Conservation (phyloP, 2,888 invertebrate genomes). For the Ariolimax columbianus region DNA sequence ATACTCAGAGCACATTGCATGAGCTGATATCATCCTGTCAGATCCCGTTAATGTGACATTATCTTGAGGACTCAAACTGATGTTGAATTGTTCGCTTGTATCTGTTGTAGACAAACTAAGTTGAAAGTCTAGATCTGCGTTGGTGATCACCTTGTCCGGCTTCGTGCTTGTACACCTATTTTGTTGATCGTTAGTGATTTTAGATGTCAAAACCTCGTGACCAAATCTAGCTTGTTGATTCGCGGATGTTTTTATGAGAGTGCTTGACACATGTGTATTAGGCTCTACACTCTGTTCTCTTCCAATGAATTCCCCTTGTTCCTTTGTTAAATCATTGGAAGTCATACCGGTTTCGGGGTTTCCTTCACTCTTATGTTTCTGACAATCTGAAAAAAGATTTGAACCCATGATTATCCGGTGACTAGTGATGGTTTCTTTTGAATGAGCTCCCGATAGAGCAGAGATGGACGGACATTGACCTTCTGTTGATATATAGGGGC, state of each 20-base stretch:
- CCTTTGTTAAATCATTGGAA: background rate
- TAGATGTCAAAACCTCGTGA: too few species aligned
- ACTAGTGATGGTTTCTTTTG: background rate
- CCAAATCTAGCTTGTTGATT: background rate
- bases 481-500: too few species aligned
- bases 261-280: background rate
- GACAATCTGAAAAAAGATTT: too few species aligned
- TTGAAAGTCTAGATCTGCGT: background rate
- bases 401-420: too few species aligned
- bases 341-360: background rate
- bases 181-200: background rate
- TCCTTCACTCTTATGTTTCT: background rate
- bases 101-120: background rate
- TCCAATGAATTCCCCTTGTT: background rate
- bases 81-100: background rate
- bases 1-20: too few species aligned
- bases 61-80: background rate
- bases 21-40: background rate
- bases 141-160: background rate
- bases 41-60: background rate
- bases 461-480: too few species aligned
- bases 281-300: background rate
- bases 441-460: background rate
- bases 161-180: background rate
- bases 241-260: background rate